Percentiles rank a stretch among this genome's conserved stretches.
These are phyloP conservation scores for Meghimatium bilineatum DNA, from an alignment of 2,888 invertebrate species.

Conservation along the genomic window DNA sequence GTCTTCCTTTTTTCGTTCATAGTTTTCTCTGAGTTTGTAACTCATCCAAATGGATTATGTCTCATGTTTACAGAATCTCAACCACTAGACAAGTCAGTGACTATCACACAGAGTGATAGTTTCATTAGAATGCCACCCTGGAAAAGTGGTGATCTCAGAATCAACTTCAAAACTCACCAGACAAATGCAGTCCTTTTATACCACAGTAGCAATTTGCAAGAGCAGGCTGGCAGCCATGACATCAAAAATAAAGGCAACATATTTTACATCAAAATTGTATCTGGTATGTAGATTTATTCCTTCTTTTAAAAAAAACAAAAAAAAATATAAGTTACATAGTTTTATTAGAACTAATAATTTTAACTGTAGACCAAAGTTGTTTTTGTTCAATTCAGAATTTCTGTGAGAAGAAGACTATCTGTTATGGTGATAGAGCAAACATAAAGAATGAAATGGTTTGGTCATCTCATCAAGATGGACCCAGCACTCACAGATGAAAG, in stretches of 20 bases:
- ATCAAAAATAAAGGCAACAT: slow-evolving; percentile 81
- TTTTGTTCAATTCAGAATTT: too few species aligned
- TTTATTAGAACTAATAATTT: too few species aligned
- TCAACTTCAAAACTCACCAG: slow-evolving; percentile 94
- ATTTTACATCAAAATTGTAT: slow-evolving; percentile 61
- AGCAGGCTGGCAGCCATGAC: background rate
- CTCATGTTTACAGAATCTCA: slow-evolving; percentile 80
- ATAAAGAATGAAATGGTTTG: too few species aligned
- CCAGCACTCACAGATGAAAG: too few species aligned
- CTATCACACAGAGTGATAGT: slow-evolving; percentile 93
- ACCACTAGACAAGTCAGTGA: slow-evolving; percentile 87
- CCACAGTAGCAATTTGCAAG: slow-evolving; percentile 87
- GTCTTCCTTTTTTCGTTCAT: too few species aligned
- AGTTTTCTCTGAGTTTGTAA: too few species aligned
- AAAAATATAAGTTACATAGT: too few species aligned
- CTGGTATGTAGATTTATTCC: slow-evolving; percentile 53
- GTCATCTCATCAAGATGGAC: too few species aligned
- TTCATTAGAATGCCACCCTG: slow-evolving; percentile 95
- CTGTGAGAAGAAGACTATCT: too few species aligned
- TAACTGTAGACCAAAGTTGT: too few species aligned
- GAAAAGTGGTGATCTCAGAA: slow-evolving; percentile 93
- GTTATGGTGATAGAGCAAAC: too few species aligned
- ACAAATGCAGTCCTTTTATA: slow-evolving; percentile 92
- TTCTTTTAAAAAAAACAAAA: too few species aligned
- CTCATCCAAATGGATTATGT: background rate